Percentiles rank a stretch among this genome's conserved stretches.
These are phyloP conservation scores for Leucoma salicis DNA, from an alignment of 2,888 invertebrate species.

Conservation along the genomic window DNA sequence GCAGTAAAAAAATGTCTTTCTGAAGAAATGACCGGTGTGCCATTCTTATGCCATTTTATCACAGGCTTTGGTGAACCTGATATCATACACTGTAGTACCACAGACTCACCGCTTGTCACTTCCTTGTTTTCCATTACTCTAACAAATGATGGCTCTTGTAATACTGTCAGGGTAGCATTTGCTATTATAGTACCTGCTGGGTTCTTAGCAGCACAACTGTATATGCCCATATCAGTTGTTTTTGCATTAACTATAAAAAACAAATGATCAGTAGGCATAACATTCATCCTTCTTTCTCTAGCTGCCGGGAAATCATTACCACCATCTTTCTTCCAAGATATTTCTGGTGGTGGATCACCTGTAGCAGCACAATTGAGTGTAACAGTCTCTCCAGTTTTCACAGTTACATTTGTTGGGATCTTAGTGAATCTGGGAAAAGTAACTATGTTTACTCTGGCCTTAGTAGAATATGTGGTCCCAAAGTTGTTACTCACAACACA, in stretches of 20 bases:
- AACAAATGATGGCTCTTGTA: slow-evolving; percentile 93
- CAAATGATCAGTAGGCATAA: slow-evolving; percentile 94
- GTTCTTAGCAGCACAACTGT: slow-evolving; percentile 96
- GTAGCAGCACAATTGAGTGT: slow-evolving; percentile 94
- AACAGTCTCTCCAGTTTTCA: slow-evolving; percentile 92
- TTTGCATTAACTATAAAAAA: slow-evolving; percentile 97
- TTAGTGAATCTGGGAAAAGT: slow-evolving; percentile 94
- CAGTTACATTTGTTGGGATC: slow-evolving; percentile 91
- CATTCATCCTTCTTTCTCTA: slow-evolving; percentile 94
- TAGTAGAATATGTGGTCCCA: slow-evolving; percentile 94
- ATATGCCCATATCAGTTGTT: slow-evolving; percentile 93
- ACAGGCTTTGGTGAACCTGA: slow-evolving; percentile 92
- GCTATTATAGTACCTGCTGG: slow-evolving; percentile 92
- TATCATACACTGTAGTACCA: slow-evolving; percentile 94
- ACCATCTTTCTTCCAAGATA: slow-evolving; percentile 96
- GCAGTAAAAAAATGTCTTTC: slow-evolving; percentile 94
- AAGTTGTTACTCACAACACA: slow-evolving; percentile 95
- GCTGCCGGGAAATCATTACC: slow-evolving; percentile 97
- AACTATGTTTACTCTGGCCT: slow-evolving; percentile 92
- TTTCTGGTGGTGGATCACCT: slow-evolving; percentile 94
- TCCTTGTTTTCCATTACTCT: slow-evolving; percentile 93
- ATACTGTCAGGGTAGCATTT: slow-evolving; percentile 92
- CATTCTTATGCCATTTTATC: slow-evolving; percentile 93
- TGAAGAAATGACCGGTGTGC: slow-evolving; percentile 85
- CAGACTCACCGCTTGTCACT: slow-evolving; percentile 90